Base-by-base conservation (phyloP, 2,888 invertebrate species). In the Sisyra nigra region DNA sequence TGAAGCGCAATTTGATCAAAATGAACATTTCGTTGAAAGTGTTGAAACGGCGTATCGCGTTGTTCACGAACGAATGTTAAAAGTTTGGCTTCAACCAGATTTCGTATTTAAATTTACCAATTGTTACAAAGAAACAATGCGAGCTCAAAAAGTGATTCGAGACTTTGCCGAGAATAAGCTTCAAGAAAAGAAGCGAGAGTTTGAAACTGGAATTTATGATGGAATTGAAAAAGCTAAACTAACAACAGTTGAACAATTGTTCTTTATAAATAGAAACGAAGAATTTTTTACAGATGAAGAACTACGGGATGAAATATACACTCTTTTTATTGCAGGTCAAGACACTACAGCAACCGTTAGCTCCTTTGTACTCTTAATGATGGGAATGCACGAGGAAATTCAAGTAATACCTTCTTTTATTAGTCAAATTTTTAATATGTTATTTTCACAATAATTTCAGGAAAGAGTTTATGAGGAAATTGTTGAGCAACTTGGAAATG, bases 311-410 rank as follows among this genome's bases (percentile, higher is more conserved):
- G 37, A 37, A 37, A 19, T 37, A 11, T 17, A 37, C 19, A 37
- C 37, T 6, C n/a, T 37, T 11, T 18, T 37, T 17, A 37, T 37
- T n/a, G 37, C 37, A 3, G 37, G 37, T 15, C 17, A 37, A n/a
- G 37, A 37, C 11, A 37, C 37, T 9, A 37, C 37, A 9, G 37
- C 37, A 1, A 18, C 37, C 2, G 37, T 37, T 13, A 37, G 19
- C 11, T 18, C 18, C 18, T 37, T 19, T 19, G 19, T 37, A 15
- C 19, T 37, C 9, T 15, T 37, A 19, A 17, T 37, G 14, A 18
- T 37, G 17, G 19, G 37, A 37, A 37, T 37, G n/a, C 14, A 37
- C 19, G 18, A 37, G 11, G 37, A 37, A 18, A 37, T 37, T 37
- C 37, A 37, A 19, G 37, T 37, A 36, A n/a, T 9, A 32, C 13